Evolutionary conservation across 2,797 vertebrate species (phyloP).

Genomic region (Ispidina lecontei): DNA sequence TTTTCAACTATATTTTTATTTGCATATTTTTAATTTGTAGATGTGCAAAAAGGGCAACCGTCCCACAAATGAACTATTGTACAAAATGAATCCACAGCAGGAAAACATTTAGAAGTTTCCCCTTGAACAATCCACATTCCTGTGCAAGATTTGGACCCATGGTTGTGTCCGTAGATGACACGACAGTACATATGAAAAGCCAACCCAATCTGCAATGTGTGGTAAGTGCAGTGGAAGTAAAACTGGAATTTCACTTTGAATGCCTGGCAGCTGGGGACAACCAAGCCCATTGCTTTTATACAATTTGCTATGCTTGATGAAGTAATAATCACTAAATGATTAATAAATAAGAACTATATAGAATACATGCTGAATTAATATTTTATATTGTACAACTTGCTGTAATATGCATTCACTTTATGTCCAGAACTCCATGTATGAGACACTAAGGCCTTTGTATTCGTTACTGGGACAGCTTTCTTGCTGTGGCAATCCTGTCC

Average conservation of each 20-base stretch:
- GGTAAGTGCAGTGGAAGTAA: neutral
- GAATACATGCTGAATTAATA: neutral
- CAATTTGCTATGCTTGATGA: neutral
- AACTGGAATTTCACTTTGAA: neutral
- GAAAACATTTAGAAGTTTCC: neutral
- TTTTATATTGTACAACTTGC: neutral
- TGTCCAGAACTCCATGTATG: neutral
- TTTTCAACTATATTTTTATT: neutral
- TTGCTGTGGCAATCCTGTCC: neutral
- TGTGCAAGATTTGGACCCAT: neutral
- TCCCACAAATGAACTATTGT: neutral
- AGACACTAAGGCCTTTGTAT: neutral
- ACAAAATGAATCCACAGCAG: neutral
- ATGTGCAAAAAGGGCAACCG: fast-evolving
- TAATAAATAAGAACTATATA: neutral
- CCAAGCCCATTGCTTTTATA: neutral
- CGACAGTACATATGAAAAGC: neutral
- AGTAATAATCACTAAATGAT: neutral
- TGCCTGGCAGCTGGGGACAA: neutral
- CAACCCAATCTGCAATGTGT: neutral
- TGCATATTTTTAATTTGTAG: neutral
- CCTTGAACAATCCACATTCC: neutral
- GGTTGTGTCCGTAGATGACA: neutral
- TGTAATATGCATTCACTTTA: neutral
- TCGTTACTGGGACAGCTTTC: neutral